A percentile compares a stretch with the other conserved stretches of the same genome.
phyloP scores from a whole-genome alignment of 2,888 invertebrate genomes.

The Xestia rhomboidea region DNA sequence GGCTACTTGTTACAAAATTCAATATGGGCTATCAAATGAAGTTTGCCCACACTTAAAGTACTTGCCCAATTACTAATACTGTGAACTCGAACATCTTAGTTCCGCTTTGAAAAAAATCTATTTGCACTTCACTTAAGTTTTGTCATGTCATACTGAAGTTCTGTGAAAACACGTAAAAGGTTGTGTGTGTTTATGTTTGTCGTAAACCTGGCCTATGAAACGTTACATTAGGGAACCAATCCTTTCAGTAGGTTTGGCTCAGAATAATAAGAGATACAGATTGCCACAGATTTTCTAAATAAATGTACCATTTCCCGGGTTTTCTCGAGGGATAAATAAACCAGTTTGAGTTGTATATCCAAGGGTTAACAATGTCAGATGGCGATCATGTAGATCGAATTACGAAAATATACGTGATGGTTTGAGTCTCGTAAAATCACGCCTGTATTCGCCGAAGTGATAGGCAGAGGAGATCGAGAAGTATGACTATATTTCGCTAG shows the following conservation, averaged over 20 bases:
- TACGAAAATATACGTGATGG: background rate
- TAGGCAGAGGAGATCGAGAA: background rate
- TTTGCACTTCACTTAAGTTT: background rate
- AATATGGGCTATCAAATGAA: background rate
- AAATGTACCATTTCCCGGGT: constrained; percentile 1
- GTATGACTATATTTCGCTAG: background rate
- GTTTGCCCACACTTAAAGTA: too few species aligned
- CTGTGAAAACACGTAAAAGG: constrained; percentile 12
- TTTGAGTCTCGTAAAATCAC: background rate
- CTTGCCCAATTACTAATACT: background rate
- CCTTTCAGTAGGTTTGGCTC: constrained; percentile 21
- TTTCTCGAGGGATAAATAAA: constrained; percentile 13
- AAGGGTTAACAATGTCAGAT: background rate
- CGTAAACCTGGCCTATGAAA: constrained; percentile 3
- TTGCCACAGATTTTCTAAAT: constrained; percentile 8
- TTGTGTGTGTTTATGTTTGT: constrained; percentile 4
- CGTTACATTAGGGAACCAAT: constrained; percentile 26
- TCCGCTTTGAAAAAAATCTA: background rate
- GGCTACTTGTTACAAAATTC: background rate
- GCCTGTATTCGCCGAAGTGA: background rate
- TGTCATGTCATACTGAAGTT: background rate
- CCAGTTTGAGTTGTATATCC: background rate
- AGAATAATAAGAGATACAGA: constrained; percentile 29
- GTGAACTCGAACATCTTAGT: background rate
- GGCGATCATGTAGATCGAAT: constrained; percentile 16